Conservation (phyloP, 2,113 vertebrate genomes). For the Gulo gulo region DNA sequence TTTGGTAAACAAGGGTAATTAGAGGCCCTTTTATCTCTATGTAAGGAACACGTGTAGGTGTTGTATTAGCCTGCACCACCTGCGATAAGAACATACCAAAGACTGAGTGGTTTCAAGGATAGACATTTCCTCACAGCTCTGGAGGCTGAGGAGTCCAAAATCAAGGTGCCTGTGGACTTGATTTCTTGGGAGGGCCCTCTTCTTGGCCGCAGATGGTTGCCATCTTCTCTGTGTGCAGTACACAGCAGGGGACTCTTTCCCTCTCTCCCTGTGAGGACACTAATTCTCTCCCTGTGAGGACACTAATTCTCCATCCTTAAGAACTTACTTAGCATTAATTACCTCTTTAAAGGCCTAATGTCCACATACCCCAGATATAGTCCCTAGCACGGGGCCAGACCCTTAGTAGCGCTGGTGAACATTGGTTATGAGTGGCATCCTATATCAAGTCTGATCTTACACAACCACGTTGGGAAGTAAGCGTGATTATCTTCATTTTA, state of each 20-base stretch:
- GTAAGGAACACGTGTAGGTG: neutral
- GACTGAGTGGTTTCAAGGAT: neutral
- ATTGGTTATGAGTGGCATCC: neutral
- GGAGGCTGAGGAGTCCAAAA: neutral
- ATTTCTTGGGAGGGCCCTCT: neutral
- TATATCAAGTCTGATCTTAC: neutral
- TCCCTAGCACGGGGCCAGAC: neutral
- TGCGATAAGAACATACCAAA: neutral
- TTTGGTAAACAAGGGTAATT: slow-evolving; percentile 24
- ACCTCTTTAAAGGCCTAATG: neutral
- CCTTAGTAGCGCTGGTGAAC: neutral
- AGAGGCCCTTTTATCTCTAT: neutral
- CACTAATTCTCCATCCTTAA: neutral
- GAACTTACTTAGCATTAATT: neutral
- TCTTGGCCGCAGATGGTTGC: neutral
- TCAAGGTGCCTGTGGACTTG: neutral
- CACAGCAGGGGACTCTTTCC: neutral
- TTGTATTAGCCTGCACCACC: neutral
- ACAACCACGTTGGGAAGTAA: neutral
- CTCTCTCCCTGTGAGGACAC: too few relatives aligned
- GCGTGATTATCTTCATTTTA: neutral
- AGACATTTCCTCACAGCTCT: neutral
- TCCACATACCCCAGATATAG: neutral
- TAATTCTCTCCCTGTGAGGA: neutral
- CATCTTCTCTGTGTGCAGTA: neutral